Evolutionary conservation across 2,797 vertebrate species (phyloP), one percentile per base, ranked within the genome.

Genomic region (Lophotriccus pileatus): DNA sequence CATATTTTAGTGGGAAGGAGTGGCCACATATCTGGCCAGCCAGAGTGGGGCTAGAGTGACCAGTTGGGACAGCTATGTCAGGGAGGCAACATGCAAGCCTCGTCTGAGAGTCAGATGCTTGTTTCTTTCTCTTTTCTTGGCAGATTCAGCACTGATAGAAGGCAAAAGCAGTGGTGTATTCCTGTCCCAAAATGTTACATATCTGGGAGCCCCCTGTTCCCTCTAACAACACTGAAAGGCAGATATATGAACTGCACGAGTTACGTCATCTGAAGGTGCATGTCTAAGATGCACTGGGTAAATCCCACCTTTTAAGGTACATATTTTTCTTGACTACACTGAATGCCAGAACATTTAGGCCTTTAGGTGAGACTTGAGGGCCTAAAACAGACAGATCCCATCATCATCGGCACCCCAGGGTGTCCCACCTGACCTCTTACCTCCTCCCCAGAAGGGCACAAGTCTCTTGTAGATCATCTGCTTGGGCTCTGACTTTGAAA

Each of bases 391-490:
- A 67, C 10, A n/a, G 5, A 37, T 36, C 41, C 17, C 24, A 62
- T 32, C 32, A 67, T 4, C 1, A 1, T 0, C 6, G 5, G 47
- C 30, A 82, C 14, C 39, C n/a, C 21, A 25, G 10, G 10, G 32
- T 67, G 27, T 59, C 36, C 37, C 32, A 34, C 14, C 16, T n/a
- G n/a, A 44, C 32, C 28, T 73, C n/a, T n/a, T 36, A 52, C 39
- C 3, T 1, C 47, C 58, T 53, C 14, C 27, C 11, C 15, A 72
- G 39, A 60, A 81, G 28, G 19, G 16, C n/a, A 44, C 18, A 49
- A 66, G 32, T 67, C 19, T 64, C 52, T 32, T 27, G 27, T 12
- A 75, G 28, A 20, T 72, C 53, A 55, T 22, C 49, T 56, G 24
- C 16, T 41, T 2, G 2, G 10, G 25, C 17, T 89, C 63, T 86